Evolutionary conservation across 2,888 invertebrate species (phyloP).

Genomic region (Drosophila formosana): DNA sequence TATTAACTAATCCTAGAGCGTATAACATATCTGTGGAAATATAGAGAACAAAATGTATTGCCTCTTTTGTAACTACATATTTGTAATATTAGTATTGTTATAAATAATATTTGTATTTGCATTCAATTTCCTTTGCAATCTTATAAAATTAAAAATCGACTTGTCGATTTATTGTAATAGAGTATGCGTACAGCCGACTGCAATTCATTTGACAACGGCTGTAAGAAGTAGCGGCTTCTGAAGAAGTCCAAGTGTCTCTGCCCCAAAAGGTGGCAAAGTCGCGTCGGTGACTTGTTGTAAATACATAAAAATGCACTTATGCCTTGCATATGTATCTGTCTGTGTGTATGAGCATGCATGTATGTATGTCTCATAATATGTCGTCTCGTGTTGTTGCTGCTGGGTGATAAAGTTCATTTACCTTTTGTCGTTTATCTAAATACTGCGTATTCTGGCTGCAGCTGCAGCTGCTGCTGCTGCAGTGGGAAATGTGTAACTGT

Average conservation of each 20-base stretch:
- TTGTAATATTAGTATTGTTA: no score
- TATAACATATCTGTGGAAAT: no score
- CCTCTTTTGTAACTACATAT: no score
- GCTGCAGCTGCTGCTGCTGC: conserved; percentile 62
- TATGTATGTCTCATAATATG: conserved; percentile 47
- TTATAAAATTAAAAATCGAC: no score
- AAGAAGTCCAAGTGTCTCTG: conserved; percentile 49
- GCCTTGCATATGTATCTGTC: not conserved
- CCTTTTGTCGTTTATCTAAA: conserved; percentile 77
- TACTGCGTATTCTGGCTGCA: conserved; percentile 55
- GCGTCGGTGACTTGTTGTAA: conserved; percentile 37
- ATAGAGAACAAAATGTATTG: no score
- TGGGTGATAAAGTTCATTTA: conserved; percentile 77
- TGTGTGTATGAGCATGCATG: not conserved
- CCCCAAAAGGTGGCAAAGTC: conserved; percentile 58
- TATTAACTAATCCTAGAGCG: no score
- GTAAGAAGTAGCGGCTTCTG: conserved; percentile 30
- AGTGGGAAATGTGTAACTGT: conserved; percentile 70
- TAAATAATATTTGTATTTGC: no score
- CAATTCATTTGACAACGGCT: no score
- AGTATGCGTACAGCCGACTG: conserved; percentile 11
- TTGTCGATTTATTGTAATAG: no score
- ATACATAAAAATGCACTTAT: conserved; percentile 31
- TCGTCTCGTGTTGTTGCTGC: conserved; percentile 58
- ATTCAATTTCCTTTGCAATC: no score